Evolutionary conservation across 2,888 invertebrate genomes (phyloP).

Genomic region (Synanthedon andrenaeformis): DNA sequence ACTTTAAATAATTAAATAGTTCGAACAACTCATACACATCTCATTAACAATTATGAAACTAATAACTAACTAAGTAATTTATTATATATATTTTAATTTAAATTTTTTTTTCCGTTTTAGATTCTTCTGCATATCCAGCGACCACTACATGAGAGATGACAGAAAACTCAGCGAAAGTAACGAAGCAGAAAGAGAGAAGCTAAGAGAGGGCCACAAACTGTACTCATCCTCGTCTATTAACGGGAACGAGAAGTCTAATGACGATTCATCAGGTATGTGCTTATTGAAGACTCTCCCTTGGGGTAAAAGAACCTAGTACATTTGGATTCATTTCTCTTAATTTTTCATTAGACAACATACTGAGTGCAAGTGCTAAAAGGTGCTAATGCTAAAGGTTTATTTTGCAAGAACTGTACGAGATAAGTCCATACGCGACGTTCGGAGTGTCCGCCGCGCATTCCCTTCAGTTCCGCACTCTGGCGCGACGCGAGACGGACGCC

Average conservation of each 20-base stretch:
- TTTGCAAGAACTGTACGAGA: conserved; percentile 78
- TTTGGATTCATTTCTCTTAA: no score
- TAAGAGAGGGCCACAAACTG: conserved; percentile 61
- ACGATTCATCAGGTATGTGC: conserved; percentile 58
- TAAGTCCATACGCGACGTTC: conserved; percentile 84
- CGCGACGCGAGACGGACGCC: conserved; percentile 73
- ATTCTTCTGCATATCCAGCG: conserved; percentile 55
- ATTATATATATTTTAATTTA: no score
- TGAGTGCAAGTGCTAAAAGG: no score
- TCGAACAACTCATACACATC: no score
- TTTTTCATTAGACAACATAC: no score
- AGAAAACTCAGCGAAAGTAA: conserved; percentile 64
- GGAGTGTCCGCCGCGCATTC: conserved; percentile 75
- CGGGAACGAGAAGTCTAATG: conserved; percentile 65
- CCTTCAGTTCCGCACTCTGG: conserved; percentile 83
- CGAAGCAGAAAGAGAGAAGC: conserved; percentile 61
- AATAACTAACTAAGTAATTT: no score
- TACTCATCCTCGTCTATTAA: conserved; percentile 67
- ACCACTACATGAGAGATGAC: conserved; percentile 58
- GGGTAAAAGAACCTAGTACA: no score
- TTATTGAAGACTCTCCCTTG: background rate
- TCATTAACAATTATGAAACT: no score
- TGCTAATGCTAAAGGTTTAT: no score
- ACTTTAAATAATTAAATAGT: no score
- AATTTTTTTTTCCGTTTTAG: no score